These are phyloP conservation scores for Hylia prasina DNA, from an alignment of 2,113 vertebrate genomes.

Conservation along the genomic window DNA sequence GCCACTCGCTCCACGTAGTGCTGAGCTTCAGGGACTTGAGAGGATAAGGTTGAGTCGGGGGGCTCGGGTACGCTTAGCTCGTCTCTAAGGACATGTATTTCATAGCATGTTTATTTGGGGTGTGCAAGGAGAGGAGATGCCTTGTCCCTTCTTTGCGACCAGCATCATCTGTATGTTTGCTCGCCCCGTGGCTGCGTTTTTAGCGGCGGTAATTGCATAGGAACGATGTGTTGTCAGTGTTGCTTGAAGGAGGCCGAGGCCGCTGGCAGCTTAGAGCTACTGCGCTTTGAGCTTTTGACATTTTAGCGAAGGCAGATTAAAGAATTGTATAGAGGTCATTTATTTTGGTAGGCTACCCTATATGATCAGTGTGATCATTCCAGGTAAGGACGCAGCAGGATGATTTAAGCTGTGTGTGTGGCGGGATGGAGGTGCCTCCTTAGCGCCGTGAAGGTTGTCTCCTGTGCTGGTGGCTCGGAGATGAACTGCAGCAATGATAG, in stretches of 20 bases:
- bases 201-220: no score
- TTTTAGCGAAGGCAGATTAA: background rate
- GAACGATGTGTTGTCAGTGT: rapidly evolving
- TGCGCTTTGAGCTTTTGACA: rapidly evolving
- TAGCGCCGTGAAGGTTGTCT: background rate
- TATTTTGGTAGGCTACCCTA: rapidly evolving
- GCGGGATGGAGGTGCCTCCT: background rate
- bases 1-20: background rate
- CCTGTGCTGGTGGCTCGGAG: background rate
- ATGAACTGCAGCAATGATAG: background rate
- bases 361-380: background rate
- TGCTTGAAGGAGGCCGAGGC: background rate
- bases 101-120: rapidly evolving
- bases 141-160: no score
- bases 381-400: background rate
- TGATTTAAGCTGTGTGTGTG: background rate
- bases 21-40: background rate
- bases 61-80: rapidly evolving
- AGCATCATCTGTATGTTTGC: background rate
- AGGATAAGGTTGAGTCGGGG: rapidly evolving
- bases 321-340: rapidly evolving
- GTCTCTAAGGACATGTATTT: rapidly evolving
- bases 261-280: no score
- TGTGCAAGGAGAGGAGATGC: background rate
- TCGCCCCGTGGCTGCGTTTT: background rate